A percentile compares a stretch with the other conserved stretches of the same genome.
Evolutionary conservation across 2,888 invertebrate species (phyloP).

Genomic region (Leptothorax acervorum): DNA sequence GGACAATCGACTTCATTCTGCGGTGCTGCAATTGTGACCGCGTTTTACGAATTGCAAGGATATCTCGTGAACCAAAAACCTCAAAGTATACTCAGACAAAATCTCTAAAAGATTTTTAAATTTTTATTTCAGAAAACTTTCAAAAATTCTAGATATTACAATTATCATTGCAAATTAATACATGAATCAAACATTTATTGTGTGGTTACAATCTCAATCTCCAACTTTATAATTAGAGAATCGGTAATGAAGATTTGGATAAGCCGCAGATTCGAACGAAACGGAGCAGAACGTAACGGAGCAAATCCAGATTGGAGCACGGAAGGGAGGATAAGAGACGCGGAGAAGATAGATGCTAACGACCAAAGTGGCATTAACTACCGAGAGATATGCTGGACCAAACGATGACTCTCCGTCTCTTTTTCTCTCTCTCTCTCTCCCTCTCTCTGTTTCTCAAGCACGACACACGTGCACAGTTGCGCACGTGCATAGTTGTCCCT

Average conservation of each 20-base stretch:
- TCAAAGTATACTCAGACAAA: neutral
- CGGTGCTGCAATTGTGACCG: conserved; percentile 29
- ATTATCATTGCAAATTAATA: neutral
- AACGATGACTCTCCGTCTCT: conserved; percentile 46
- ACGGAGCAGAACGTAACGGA: conserved; percentile 2
- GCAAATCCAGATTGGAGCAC: conserved; percentile 23
- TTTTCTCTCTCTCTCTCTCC: neutral
- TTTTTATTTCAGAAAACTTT: neutral
- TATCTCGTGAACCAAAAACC: neutral
- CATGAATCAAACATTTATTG: neutral
- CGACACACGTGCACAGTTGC: conserved; percentile 59
- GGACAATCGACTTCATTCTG: conserved; percentile 25
- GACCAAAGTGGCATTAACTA: conserved; percentile 77
- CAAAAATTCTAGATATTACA: neutral
- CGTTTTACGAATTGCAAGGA: conserved; percentile 18
- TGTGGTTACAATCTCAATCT: neutral
- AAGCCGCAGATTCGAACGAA: conserved; percentile 11
- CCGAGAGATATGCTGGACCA: conserved; percentile 64
- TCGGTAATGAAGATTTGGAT: conserved; percentile 22
- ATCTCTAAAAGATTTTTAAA: neutral
- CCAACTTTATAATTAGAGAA: neutral
- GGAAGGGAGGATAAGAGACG: conserved; percentile 55
- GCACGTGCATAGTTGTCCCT: conserved; percentile 75
- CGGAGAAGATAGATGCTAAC: conserved; percentile 81
- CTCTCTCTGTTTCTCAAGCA: conserved; percentile 30